Conservation (phyloP, 2,888 invertebrate species). For the Atethmia centrago region DNA sequence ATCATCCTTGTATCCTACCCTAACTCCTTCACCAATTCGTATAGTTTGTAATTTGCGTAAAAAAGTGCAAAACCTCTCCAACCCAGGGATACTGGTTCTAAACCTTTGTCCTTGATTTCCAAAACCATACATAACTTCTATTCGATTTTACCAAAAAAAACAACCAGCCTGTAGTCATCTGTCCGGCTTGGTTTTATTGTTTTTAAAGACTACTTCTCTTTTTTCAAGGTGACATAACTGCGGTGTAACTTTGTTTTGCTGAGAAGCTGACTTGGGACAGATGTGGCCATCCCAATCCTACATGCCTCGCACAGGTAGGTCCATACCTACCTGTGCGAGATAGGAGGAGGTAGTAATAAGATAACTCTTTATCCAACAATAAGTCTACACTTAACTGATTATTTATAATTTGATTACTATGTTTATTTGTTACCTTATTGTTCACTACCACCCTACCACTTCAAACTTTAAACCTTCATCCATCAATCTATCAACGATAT, state of each 20-base stretch:
- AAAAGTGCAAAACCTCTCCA: not conserved
- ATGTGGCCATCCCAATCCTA: not conserved
- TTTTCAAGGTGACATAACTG: conserved; percentile 3
- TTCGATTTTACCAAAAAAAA: not conserved
- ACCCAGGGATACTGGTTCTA: not conserved
- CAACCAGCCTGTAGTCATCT: not conserved
- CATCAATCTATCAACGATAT: conserved; percentile 68
- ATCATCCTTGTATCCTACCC: too few species aligned
- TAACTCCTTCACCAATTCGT: not conserved
- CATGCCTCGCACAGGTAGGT: not conserved
- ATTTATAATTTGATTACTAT: not conserved
- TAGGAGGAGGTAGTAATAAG: too few species aligned
- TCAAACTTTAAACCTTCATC: conserved; percentile 66
- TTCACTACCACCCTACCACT: conserved; percentile 32
- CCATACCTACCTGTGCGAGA: too few species aligned
- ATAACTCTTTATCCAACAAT: not conserved
- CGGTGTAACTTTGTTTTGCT: conserved; percentile 15
- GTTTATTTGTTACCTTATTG: not conserved
- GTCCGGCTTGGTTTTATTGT: not conserved
- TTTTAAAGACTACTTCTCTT: conserved; percentile 14
- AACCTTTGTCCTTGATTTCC: not conserved
- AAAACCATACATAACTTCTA: not conserved
- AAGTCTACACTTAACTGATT: not conserved
- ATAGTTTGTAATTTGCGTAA: not conserved
- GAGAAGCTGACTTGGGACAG: not conserved